Base-by-base conservation (phyloP, 1,140 invertebrate genomes). In the Uloborus diversus region DNA sequence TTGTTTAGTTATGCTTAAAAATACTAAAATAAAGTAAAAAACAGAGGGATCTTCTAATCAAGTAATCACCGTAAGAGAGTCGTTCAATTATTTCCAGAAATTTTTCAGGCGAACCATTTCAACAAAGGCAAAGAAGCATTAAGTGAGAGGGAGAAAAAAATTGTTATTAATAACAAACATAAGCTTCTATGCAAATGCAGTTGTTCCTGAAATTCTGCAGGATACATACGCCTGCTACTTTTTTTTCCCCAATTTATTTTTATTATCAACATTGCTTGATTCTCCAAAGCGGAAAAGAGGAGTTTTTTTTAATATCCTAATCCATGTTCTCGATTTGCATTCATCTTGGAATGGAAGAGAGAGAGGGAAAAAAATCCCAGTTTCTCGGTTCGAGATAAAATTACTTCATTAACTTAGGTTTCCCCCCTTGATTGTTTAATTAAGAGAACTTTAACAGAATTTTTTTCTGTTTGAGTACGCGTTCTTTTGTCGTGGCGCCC, bases 391-490 rank as follows among this genome's bases (percentile, higher is more conserved):
- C 33, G 33, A 64, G 71, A 75, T 75, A 64, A 75, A 75, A 59
- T 75, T 75, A 64, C 71, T 75, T 51, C 71, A 64, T 75, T 75
- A 75, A 75, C 71, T 75, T 42, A 35, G 57, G 59, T 75, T 75
- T 75, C 71, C 56, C n/a, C 42, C 59, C 42, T 75, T 75, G 33
- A 75, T 75, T 75, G 71, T 75, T 75, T 75, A 75, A 75, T 75
- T 75, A 75, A 75, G 71, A 75, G 71, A 75, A 75, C 57, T 75
- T 75, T 61, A 64, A 68, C 17, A 28, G 59, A 75, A 61, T 32
- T 73, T 73, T 47, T 70, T n/a, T 25, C 9, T 66, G 1, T 5
- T 53, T 14, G n/a, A 30, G 17, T 51, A 23, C 13, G 20, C 32
- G 14, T 32, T 23, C 53, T 71, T 30, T 27, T 59, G 53, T 53